Conservation (phyloP, 2,888 invertebrate species). For the Uloborus plumipes region DNA sequence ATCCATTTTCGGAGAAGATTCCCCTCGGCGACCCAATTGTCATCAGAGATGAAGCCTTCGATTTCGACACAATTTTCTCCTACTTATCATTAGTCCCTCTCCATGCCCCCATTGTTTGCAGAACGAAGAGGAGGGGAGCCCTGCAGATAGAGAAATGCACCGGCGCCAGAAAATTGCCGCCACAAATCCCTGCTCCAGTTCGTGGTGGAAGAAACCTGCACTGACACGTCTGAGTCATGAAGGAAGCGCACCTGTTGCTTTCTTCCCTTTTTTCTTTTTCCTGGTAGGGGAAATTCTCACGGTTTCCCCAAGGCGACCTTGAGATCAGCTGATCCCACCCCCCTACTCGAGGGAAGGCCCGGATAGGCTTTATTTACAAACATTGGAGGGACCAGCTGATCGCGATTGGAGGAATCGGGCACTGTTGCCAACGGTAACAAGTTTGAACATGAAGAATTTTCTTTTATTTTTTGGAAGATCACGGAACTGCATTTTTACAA, state of each 20-base stretch:
- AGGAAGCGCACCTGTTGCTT: conserved; percentile 41
- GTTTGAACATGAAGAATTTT: too few relatives aligned
- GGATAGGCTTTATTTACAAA: conserved; percentile 49
- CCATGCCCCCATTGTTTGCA: too few relatives aligned
- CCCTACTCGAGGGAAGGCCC: neutral
- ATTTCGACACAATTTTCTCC: too few relatives aligned
- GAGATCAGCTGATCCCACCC: conserved; percentile 32
- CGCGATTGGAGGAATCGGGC: too few relatives aligned
- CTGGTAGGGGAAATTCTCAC: conserved; percentile 29
- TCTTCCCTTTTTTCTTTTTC: conserved; percentile 11
- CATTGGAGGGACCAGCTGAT: conserved; percentile 16
- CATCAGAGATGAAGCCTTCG: too few relatives aligned
- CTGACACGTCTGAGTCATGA: neutral
- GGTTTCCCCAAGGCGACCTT: conserved; percentile 24
- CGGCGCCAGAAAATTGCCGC: conserved; percentile 12
- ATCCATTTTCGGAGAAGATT: too few relatives aligned
- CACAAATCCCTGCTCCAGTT: neutral
- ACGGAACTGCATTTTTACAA: too few relatives aligned
- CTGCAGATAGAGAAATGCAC: too few relatives aligned
- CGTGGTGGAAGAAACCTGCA: conserved; percentile 2
- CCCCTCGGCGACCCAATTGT: too few relatives aligned
- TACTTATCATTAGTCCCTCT: too few relatives aligned
- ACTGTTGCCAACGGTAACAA: neutral
- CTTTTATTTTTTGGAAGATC: too few relatives aligned
- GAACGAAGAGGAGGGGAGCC: too few relatives aligned